A percentile compares a stretch with the other conserved stretches of the same genome.
phyloP scores from a whole-genome alignment of 1,140 invertebrate genomes.

The Magallana angulata region DNA sequence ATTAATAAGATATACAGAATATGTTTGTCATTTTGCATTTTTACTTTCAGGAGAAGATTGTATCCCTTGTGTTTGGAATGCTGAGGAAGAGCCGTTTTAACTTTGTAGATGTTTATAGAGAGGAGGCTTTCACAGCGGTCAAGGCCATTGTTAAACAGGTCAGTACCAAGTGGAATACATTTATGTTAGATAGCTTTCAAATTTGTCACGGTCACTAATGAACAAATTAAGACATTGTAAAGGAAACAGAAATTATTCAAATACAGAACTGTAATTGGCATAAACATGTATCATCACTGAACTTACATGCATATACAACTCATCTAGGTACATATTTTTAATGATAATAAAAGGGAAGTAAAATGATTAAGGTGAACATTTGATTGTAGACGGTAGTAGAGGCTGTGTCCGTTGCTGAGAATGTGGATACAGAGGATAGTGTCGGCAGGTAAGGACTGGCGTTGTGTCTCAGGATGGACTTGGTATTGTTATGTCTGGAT shows the following conservation, averaged over 20 bases:
- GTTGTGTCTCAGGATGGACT: background rate
- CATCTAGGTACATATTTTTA: too few relatives aligned
- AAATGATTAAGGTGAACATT: background rate
- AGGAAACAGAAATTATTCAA: too few relatives aligned
- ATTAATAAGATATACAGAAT: too few relatives aligned
- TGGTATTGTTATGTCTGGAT: too few relatives aligned
- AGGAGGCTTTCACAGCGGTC: constrained; percentile 93
- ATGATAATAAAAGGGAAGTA: too few relatives aligned
- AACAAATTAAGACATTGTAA: background rate
- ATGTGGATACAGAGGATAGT: constrained; percentile 74
- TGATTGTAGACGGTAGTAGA: constrained; percentile 80
- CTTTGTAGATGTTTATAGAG: constrained; percentile 93
- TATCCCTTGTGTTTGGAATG: constrained; percentile 93
- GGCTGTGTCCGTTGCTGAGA: constrained; percentile 78
- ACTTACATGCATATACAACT: too few relatives aligned
- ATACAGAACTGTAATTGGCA: too few relatives aligned
- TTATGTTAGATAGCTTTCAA: too few relatives aligned
- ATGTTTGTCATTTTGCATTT: background rate
- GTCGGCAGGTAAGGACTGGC: constrained; percentile 62
- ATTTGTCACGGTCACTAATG: background rate
- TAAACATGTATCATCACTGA: too few relatives aligned
- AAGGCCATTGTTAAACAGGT: constrained; percentile 93
- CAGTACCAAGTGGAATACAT: constrained; percentile 20
- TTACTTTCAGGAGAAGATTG: constrained; percentile 88
- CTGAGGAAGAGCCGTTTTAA: constrained; percentile 90